A percentile compares a stretch with the other conserved stretches of the same genome.
Conservation (phyloP, 2,113 vertebrate genomes). For the Gila orcuttii region DNA sequence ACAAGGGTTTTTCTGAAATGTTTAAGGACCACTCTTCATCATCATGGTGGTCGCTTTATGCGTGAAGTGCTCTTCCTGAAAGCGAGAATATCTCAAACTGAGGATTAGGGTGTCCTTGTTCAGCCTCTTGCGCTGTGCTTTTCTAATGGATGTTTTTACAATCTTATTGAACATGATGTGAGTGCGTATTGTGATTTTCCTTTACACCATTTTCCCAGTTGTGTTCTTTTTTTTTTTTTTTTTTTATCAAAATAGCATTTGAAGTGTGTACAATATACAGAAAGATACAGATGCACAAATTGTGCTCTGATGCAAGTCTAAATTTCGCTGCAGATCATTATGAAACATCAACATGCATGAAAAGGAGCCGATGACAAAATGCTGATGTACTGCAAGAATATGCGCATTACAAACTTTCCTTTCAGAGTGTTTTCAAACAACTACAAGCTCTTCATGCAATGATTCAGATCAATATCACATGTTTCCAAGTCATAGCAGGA, state of each 20-base stretch:
- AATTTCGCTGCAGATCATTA: not conserved
- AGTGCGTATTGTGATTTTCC: not conserved
- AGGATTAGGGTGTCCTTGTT: not conserved
- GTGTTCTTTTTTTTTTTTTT: too few species aligned
- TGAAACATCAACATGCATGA: not conserved
- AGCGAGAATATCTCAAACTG: not conserved
- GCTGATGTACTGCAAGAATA: not conserved
- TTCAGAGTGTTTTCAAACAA: not conserved
- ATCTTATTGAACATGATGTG: not conserved
- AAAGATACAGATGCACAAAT: not conserved
- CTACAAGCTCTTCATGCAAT: not conserved
- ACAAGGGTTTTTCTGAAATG: constrained; percentile 44
- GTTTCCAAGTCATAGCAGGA: not conserved
- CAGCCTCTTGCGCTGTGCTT: not conserved
- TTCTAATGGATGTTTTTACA: constrained; percentile 1
- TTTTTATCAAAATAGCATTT: too few species aligned
- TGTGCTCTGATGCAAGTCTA: not conserved
- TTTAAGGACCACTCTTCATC: constrained; percentile 43
- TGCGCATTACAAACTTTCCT: not conserved
- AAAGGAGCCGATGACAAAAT: not conserved
- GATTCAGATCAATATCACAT: not conserved
- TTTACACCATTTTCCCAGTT: not conserved
- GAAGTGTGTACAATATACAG: too few species aligned
- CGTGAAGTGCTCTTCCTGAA: constrained; percentile 37
- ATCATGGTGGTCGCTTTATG: constrained; percentile 26